Conservation (phyloP, 1,140 invertebrate genomes). For the Drosophila sp. region DNA sequence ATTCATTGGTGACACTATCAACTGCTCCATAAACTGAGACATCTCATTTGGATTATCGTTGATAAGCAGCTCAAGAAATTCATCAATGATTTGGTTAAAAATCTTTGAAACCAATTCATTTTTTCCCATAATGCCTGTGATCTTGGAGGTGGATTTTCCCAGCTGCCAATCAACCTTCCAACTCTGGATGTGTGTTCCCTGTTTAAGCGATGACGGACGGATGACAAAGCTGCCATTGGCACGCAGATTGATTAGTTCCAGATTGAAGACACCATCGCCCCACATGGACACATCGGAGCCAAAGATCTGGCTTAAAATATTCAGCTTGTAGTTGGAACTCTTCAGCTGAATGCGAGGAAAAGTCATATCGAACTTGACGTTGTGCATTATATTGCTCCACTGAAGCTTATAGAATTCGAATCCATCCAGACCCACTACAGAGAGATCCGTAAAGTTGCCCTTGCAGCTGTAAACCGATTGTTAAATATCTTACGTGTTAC, state of each 20-base stretch:
- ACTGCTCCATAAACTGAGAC: conserved; percentile 57
- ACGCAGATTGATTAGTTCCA: conserved; percentile 62
- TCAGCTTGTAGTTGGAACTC: conserved; percentile 62
- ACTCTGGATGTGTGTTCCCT: conserved; percentile 46
- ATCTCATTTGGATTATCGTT: conserved; percentile 69
- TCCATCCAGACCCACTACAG: conserved; percentile 64
- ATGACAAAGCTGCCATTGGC: conserved; percentile 71
- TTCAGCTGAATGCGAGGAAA: conserved; percentile 57
- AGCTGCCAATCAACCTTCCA: conserved; percentile 68
- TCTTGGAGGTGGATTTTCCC: conserved; percentile 57
- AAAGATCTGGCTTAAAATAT: conserved; percentile 49
- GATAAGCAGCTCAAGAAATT: conserved; percentile 65
- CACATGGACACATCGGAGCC: conserved; percentile 41
- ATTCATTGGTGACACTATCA: conserved; percentile 65
- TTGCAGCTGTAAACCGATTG: conserved; percentile 37
- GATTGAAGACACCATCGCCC: conserved; percentile 61
- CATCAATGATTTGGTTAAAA: conserved; percentile 62
- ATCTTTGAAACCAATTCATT: conserved; percentile 50
- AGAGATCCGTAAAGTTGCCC: conserved; percentile 68
- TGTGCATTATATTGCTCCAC: conserved; percentile 69
- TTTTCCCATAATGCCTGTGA: conserved; percentile 64
- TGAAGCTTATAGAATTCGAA: conserved; percentile 65
- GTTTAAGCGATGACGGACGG: conserved; percentile 47
- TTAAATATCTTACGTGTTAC: neutral
- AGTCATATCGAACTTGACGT: conserved; percentile 69